A percentile compares a stretch with the other conserved stretches of the same genome.
These are phyloP conservation scores for Diadophis punctatus DNA, from an alignment of 2,113 vertebrate genomes.

Conservation along the genomic window DNA sequence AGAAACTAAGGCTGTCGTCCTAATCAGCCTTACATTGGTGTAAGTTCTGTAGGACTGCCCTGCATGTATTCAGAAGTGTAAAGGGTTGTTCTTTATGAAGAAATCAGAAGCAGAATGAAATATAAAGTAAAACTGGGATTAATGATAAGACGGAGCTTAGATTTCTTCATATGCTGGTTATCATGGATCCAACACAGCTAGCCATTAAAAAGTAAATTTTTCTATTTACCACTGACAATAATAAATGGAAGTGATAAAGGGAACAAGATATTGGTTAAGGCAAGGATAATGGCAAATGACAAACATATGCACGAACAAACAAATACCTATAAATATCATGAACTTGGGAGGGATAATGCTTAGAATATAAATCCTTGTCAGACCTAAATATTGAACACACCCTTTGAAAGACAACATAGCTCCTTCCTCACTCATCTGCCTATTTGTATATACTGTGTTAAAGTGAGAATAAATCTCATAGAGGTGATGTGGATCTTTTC, in stretches of 20 bases:
- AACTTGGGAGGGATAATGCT: not conserved
- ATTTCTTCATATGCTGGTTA: not conserved
- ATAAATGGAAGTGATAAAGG: not conserved
- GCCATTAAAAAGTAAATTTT: not conserved
- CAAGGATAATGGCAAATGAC: not conserved
- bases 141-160: not conserved
- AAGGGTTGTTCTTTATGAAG: not conserved
- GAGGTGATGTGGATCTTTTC: no score
- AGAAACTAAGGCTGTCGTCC: not conserved
- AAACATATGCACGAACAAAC: slow-evolving; percentile 38
- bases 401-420: slow-evolving; percentile 13
- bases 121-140: not conserved
- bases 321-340: not conserved
- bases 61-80: not conserved
- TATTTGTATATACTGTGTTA: no score
- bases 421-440: slow-evolving; percentile 16
- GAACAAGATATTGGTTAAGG: not conserved
- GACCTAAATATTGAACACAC: slow-evolving; percentile 28
- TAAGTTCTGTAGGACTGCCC: not conserved
- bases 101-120: not conserved
- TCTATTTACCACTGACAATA: not conserved
- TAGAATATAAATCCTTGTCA: slow-evolving; percentile 6
- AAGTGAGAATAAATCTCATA: no score
- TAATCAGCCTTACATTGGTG: not conserved
- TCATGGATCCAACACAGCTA: not conserved